Evolutionary conservation across 2,888 invertebrate genomes (phyloP).

Genomic region (Fissipunctia ypsillon): DNA sequence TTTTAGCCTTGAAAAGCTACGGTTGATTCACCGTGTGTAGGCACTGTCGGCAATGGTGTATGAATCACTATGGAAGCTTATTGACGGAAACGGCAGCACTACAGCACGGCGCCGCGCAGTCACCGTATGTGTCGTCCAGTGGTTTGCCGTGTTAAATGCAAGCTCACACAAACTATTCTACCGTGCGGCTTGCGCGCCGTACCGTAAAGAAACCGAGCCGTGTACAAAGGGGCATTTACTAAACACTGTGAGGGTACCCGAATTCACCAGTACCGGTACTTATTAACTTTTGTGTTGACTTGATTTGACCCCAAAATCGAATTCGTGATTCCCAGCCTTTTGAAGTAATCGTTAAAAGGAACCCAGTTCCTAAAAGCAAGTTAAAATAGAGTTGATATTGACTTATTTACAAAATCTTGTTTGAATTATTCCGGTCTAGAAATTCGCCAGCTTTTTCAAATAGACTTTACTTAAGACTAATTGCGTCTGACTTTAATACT

Average conservation of each 20-base stretch:
- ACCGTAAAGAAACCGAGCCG: neutral
- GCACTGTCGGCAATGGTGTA: too few species aligned
- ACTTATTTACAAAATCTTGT: conserved; percentile 36
- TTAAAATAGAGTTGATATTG: conserved; percentile 12
- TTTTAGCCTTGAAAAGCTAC: too few species aligned
- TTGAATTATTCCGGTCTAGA: conserved; percentile 1
- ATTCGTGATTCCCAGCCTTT: conserved; percentile 31
- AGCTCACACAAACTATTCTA: too few species aligned
- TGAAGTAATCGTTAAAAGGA: conserved; percentile 24
- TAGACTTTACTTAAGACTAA: conserved; percentile 2
- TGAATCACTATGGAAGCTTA: too few species aligned
- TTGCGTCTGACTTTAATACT: conserved; percentile 5
- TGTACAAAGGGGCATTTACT: too few species aligned
- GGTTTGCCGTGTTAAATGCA: too few species aligned
- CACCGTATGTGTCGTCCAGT: too few species aligned
- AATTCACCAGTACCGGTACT: conserved; percentile 10
- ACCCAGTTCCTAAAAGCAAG: neutral
- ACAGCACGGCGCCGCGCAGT: too few species aligned
- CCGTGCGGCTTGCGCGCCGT: too few species aligned
- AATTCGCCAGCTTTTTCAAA: neutral
- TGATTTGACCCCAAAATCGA: conserved; percentile 33
- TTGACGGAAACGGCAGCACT: too few species aligned
- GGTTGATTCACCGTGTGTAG: too few species aligned
- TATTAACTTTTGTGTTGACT: conserved; percentile 50
- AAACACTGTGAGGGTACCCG: too few species aligned